phyloP scores from a whole-genome alignment of 37 sponge, comb jelly and placozoan species.

The Hexactinellida sp. region DNA sequence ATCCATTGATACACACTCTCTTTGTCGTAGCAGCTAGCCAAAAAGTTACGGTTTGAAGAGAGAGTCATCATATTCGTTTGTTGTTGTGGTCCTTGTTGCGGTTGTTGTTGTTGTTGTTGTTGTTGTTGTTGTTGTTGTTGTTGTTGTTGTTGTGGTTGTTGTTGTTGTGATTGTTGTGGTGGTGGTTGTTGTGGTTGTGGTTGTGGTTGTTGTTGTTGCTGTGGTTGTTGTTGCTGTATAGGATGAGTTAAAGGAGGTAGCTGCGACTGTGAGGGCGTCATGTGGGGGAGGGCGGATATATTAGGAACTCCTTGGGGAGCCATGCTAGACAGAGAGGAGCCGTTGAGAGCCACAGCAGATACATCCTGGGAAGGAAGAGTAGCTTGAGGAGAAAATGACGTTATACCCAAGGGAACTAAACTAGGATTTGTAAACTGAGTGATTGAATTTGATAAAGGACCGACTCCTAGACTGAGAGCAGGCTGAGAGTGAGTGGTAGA shows the following conservation, averaged over 20 bases:
- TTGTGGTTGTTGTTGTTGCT: no score
- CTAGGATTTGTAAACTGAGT: background rate
- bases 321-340: background rate
- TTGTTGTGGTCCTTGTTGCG: background rate
- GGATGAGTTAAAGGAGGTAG: background rate
- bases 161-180: no score
- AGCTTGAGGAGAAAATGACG: background rate
- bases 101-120: background rate
- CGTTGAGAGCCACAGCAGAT: background rate
- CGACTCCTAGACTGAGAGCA: background rate
- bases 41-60: background rate
- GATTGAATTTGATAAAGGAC: background rate
- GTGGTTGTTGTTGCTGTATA: no score
- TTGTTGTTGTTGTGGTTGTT: no score
- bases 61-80: background rate
- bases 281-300: background rate
- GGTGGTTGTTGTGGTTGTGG: no score
- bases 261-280: background rate
- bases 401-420: background rate
- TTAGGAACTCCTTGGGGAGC: background rate
- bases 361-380: background rate
- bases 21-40: background rate
- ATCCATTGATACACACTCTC: conserved; percentile 7
- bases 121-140: no score
- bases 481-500: background rate